Percentiles rank a stretch among this genome's conserved stretches.
phyloP scores from a whole-genome alignment of 2,888 invertebrate species.

The Oscheius onirici region DNA sequence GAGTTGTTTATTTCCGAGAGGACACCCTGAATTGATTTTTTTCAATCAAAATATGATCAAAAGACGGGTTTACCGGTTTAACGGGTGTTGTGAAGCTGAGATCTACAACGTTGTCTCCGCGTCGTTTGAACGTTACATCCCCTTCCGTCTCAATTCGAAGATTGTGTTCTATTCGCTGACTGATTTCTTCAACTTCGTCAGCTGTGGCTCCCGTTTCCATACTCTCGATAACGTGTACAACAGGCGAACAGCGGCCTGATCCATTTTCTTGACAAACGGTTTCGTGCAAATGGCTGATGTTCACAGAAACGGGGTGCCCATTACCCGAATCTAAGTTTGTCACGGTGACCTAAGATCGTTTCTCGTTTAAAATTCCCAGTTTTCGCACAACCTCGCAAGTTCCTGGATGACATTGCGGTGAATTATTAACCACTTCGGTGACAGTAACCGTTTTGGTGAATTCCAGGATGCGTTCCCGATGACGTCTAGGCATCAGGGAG shows the following conservation, averaged over 20 bases:
- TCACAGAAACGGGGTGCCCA: conserved; percentile 32
- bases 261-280: conserved; percentile 10
- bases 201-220: conserved; percentile 5
- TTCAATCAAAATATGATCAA: neutral
- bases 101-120: conserved; percentile 46
- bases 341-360: conserved; percentile 26
- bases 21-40: neutral
- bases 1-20: neutral
- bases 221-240: conserved; percentile 16
- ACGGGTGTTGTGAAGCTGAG: conserved; percentile 36
- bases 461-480: conserved; percentile 50
- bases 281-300: conserved; percentile 33
- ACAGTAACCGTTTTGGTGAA: conserved; percentile 53
- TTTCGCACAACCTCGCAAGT: conserved; percentile 12
- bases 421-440: conserved; percentile 43
- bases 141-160: conserved; percentile 9
- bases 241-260: conserved; percentile 19
- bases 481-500: conserved; percentile 42
- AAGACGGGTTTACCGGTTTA: conserved; percentile 3
- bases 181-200: conserved; percentile 14
- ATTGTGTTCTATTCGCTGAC: neutral
- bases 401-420: conserved; percentile 18
- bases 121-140: conserved; percentile 34
- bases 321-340: conserved; percentile 30
- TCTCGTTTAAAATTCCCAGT: neutral